Evolutionary conservation across 2,113 vertebrate genomes (phyloP).

Genomic region (Pelvicachromis taeniatus): DNA sequence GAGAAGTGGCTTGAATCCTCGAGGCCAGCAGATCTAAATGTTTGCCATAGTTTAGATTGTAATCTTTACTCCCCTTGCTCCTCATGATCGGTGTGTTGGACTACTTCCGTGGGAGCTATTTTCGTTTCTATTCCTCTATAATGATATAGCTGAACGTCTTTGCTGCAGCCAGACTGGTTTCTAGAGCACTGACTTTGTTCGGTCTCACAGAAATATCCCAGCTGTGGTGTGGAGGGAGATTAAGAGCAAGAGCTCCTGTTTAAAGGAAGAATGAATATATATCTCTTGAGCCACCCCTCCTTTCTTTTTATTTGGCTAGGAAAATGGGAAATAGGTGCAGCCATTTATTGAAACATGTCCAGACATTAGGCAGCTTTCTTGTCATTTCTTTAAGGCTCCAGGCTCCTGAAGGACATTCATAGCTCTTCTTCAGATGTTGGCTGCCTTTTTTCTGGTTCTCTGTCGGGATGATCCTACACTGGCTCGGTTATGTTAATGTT

Average conservation of each 20-base stretch:
- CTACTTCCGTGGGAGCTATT: constrained; percentile 53
- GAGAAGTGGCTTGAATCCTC: constrained; percentile 43
- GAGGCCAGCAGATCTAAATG: constrained; percentile 42
- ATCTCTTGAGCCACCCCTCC: neutral
- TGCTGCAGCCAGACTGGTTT: constrained; percentile 5
- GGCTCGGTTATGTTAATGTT: neutral
- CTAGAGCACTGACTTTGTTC: constrained; percentile 9
- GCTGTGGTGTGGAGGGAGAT: constrained; percentile 21
- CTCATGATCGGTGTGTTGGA: constrained; percentile 37
- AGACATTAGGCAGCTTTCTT: neutral
- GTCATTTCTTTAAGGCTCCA: neutral
- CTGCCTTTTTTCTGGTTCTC: neutral
- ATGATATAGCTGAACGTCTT: constrained; percentile 58
- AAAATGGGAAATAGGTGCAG: neutral
- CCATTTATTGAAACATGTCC: neutral
- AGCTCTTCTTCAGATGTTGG: neutral
- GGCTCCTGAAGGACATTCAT: neutral
- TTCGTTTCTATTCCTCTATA: constrained; percentile 55
- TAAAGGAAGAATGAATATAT: neutral
- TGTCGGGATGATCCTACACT: neutral
- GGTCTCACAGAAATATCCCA: constrained; percentile 40
- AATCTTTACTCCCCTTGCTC: constrained; percentile 59
- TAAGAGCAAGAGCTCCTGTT: constrained; percentile 19
- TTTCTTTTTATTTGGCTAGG: neutral
- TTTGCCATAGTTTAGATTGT: constrained; percentile 69